Evolutionary conservation across 2,888 invertebrate genomes (phyloP).

Genomic region (Nemotelus nigrinus): DNA sequence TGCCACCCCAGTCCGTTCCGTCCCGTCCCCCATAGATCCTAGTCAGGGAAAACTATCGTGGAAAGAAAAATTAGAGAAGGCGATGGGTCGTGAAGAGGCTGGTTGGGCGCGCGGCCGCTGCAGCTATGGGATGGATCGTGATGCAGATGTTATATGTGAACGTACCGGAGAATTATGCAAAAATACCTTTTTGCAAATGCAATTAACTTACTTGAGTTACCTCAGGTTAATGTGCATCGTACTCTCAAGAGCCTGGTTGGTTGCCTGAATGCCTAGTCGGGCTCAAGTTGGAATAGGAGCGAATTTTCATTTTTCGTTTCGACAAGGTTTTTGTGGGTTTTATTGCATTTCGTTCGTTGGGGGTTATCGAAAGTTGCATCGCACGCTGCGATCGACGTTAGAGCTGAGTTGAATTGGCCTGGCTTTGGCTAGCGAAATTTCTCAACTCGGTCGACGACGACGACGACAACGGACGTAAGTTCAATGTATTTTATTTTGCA

Average conservation of each 20-base stretch:
- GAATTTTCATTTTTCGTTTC: not conserved
- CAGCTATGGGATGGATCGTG: slow-evolving; percentile 14
- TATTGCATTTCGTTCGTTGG: slow-evolving; percentile 37
- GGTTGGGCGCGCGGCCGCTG: slow-evolving; percentile 11
- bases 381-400: not conserved
- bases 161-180: slow-evolving; percentile 43
- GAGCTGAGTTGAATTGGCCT: not conserved
- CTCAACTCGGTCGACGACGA: not conserved
- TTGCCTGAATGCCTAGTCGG: not conserved
- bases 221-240: slow-evolving; percentile 43
- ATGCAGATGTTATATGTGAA: slow-evolving; percentile 40
- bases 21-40: not conserved
- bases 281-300: not conserved
- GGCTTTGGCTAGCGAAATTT: not conserved
- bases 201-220: slow-evolving; percentile 45
- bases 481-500: slow-evolving; percentile 1
- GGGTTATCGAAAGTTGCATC: slow-evolving; percentile 44
- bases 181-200: slow-evolving; percentile 42
- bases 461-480: not conserved
- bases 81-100: slow-evolving; percentile 16
- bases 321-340: slow-evolving; percentile 2
- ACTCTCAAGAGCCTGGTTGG: slow-evolving; percentile 10
- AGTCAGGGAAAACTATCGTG: slow-evolving; percentile 31
- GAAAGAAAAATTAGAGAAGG: slow-evolving; percentile 38
- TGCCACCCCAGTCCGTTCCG: not conserved